These are phyloP conservation scores for Hetaerina titia DNA, from an alignment of 2,888 invertebrate genomes.

Conservation along the genomic window DNA sequence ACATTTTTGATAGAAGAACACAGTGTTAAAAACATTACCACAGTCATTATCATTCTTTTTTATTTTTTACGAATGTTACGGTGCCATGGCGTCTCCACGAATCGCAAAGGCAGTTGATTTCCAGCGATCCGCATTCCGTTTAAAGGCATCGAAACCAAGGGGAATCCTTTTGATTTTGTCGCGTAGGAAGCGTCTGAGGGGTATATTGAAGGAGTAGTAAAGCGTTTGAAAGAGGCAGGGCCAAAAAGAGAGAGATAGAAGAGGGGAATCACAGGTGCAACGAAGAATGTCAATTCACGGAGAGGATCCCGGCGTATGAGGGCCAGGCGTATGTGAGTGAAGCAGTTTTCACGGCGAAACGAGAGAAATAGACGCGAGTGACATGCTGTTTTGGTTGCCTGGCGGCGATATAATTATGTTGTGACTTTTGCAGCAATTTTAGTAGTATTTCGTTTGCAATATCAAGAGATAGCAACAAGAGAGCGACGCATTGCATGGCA, in stretches of 20 bases:
- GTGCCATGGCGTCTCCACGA: neutral
- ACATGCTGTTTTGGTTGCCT: neutral
- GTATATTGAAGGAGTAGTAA: neutral
- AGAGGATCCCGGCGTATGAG: neutral
- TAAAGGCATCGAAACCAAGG: slow-evolving; percentile 14
- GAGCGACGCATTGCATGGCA: neutral
- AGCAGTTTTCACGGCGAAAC: neutral
- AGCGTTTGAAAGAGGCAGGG: slow-evolving; percentile 36
- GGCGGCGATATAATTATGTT: neutral
- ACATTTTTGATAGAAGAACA: too few species aligned
- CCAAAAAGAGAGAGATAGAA: slow-evolving; percentile 32
- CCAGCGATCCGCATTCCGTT: neutral
- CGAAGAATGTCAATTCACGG: slow-evolving; percentile 25
- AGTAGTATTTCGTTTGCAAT: neutral
- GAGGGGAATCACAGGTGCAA: neutral
- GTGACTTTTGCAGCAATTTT: neutral
- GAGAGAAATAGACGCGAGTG: neutral
- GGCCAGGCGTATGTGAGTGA: neutral
- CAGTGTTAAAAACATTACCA: too few species aligned
- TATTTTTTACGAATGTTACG: neutral
- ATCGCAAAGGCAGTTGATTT: neutral
- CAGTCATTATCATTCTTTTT: neutral
- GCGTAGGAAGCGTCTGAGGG: neutral
- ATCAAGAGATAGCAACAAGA: neutral
- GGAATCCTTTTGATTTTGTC: slow-evolving; percentile 51